These are phyloP conservation scores for Phoenicopterus ruber DNA, from an alignment of 2,113 vertebrate species.

Conservation along the genomic window DNA sequence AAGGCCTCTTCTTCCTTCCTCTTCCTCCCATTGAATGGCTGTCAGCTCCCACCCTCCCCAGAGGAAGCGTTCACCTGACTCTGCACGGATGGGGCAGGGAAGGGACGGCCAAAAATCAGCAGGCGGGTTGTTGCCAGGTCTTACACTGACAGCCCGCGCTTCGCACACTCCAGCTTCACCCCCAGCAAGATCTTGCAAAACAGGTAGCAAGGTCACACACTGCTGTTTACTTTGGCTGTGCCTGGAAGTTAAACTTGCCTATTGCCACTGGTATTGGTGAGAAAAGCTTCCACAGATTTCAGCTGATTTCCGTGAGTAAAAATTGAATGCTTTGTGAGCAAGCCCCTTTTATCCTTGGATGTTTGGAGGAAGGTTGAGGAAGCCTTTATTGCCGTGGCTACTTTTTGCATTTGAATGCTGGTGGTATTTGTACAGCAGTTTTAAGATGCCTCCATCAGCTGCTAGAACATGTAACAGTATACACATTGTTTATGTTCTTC, in stretches of 20 bases:
- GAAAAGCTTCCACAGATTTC: not conserved
- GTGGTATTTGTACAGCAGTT: not conserved
- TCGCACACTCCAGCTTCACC: not conserved
- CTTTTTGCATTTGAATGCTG: not conserved
- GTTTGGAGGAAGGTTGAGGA: not conserved
- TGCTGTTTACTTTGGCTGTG: not conserved
- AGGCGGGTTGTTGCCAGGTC: not conserved
- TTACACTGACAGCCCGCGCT: not conserved
- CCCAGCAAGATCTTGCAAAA: not conserved
- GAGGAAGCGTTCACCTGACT: not conserved
- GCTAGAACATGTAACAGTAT: not conserved
- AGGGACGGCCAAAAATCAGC: not conserved
- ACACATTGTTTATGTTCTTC: not conserved
- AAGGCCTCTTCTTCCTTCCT: not conserved
- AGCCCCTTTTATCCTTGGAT: not conserved
- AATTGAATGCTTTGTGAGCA: not conserved
- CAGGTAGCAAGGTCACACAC: not conserved
- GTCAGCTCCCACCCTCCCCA: not conserved
- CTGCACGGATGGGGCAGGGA: accelerated
- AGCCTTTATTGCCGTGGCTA: not conserved
- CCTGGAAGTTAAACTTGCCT: not conserved
- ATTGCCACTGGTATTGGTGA: not conserved
- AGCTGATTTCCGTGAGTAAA: not conserved
- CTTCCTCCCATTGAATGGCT: not conserved
- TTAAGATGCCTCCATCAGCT: not conserved